A percentile compares a stretch with the other conserved stretches of the same genome.
Conservation (phyloP, 2,797 vertebrate species). For the Tokudaia tokunoshimensis region DNA sequence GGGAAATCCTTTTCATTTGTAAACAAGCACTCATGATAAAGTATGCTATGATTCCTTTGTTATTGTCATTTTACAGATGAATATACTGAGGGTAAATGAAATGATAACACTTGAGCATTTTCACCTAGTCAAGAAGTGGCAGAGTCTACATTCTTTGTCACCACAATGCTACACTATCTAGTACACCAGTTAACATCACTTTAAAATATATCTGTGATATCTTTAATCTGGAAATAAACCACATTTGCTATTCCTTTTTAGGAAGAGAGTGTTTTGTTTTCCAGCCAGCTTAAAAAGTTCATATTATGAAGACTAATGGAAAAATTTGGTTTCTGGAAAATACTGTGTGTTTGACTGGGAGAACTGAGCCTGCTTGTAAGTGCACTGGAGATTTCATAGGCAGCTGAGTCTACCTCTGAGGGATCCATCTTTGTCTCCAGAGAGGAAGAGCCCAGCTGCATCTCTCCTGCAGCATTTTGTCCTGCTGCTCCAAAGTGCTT, state of each 20-base stretch:
- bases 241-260: constrained; percentile 20
- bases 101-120: background rate
- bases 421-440: constrained; percentile 80
- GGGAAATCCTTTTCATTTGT: background rate
- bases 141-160: background rate
- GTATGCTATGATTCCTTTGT: background rate
- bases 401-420: constrained; percentile 84
- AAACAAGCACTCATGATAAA: constrained; percentile 7
- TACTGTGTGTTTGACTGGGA: constrained; percentile 73
- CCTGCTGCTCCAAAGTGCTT: constrained; percentile 84
- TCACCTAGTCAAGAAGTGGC: background rate
- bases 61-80: background rate
- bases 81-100: background rate
- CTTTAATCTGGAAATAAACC: background rate
- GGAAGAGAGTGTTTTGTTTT: constrained; percentile 62
- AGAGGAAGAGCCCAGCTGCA: constrained; percentile 85
- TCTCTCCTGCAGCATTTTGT: constrained; percentile 65
- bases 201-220: background rate
- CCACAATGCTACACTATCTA: background rate
- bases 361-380: constrained; percentile 44
- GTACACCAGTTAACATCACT: background rate
- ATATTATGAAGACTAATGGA: constrained; percentile 70
- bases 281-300: constrained; percentile 59
- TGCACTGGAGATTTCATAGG: constrained; percentile 50
- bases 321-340: constrained; percentile 74